These are phyloP conservation scores for Myodes glareolus DNA, from an alignment of 2,113 vertebrate genomes.

Conservation along the genomic window DNA sequence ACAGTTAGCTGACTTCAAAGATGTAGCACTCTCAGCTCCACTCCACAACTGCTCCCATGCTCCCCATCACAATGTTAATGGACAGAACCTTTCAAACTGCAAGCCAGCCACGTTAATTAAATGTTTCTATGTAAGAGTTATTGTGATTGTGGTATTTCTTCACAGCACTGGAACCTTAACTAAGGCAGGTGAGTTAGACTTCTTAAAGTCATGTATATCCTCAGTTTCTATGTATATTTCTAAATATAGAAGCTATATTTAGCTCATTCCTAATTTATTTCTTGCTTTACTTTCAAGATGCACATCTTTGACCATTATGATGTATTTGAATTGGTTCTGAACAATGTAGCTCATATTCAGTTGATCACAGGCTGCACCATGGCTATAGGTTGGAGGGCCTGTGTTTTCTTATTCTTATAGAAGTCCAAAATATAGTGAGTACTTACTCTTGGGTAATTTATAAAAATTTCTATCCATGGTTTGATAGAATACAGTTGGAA, in stretches of 20 bases:
- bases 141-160: not conserved
- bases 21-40: not conserved
- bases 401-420: not conserved
- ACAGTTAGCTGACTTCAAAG: not conserved
- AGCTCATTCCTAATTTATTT: not conserved
- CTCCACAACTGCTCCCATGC: not conserved
- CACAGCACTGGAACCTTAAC: not conserved
- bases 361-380: not conserved
- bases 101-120: not conserved
- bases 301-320: not conserved
- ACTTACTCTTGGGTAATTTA: not conserved
- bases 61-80: not conserved
- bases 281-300: not conserved
- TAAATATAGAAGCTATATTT: not conserved
- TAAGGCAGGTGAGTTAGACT: not conserved
- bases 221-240: too few species aligned
- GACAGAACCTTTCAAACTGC: not conserved
- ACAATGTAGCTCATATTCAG: not conserved
- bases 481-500: not conserved
- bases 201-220: not conserved
- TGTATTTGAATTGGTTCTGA: not conserved
- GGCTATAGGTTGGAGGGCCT: not conserved
- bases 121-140: not conserved
- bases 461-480: not conserved
- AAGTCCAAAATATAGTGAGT: not conserved